Evolutionary conservation across 1,140 invertebrate species (phyloP).

Genomic region (Polyergus mexicanus): DNA sequence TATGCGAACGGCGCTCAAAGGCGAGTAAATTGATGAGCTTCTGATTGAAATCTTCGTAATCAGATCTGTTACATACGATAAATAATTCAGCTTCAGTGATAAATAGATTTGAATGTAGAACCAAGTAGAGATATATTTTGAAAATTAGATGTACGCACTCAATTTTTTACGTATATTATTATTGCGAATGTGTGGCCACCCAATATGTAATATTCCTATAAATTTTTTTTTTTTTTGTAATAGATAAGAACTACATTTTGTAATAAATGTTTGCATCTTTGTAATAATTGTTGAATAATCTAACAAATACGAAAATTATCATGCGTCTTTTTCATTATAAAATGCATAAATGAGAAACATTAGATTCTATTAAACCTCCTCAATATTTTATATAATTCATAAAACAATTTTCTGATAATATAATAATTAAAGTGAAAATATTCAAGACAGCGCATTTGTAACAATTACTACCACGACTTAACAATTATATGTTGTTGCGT

Average conservation of each 20-base stretch:
- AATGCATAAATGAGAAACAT: not conserved
- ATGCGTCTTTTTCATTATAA: not conserved
- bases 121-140: not conserved
- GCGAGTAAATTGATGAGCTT: not conserved
- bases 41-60: conserved; percentile 6
- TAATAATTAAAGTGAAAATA: not conserved
- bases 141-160: not conserved
- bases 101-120: not conserved
- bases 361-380: not conserved
- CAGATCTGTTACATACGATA: conserved; percentile 28
- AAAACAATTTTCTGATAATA: not conserved
- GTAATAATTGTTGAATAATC: too few species aligned
- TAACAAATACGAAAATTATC: not conserved
- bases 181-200: not conserved
- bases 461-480: conserved; percentile 12
- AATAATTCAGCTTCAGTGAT: conserved; percentile 27
- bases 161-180: not conserved
- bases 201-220: not conserved
- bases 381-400: conserved; percentile 11
- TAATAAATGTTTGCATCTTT: too few species aligned
- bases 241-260: not conserved
- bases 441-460: not conserved
- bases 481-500: not conserved
- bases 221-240: not conserved
- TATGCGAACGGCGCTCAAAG: not conserved